Evolutionary conservation across 2,888 invertebrate genomes (phyloP).

Genomic region (Poecilobothrus nobilitatus): DNA sequence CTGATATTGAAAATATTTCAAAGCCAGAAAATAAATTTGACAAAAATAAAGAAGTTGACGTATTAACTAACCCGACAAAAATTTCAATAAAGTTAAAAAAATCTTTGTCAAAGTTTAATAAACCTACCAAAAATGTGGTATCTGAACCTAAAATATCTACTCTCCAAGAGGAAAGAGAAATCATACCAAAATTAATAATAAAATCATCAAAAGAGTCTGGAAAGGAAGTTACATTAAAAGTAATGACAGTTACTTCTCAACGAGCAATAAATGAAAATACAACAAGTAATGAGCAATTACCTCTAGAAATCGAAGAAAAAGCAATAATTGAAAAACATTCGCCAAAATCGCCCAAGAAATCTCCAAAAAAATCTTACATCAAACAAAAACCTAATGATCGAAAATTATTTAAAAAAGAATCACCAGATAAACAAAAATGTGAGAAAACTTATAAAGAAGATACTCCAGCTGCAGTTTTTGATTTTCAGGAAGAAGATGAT

Average conservation of each 20-base stretch:
- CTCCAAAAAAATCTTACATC: background rate
- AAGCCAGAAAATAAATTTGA: background rate
- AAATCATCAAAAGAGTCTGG: background rate
- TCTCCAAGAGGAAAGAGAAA: background rate
- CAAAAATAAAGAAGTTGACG: background rate
- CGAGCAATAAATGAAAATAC: background rate
- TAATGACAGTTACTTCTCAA: background rate
- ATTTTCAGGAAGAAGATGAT: slow-evolving; percentile 69
- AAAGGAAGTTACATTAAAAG: background rate
- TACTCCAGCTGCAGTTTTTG: slow-evolving; percentile 55
- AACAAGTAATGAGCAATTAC: background rate
- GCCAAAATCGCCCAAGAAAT: background rate
- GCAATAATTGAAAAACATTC: background rate
- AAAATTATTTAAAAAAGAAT: background rate
- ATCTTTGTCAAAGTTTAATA: background rate
- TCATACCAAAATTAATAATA: slow-evolving; percentile 7
- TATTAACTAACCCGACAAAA: background rate
- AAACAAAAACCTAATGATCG: background rate
- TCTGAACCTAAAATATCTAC: background rate
- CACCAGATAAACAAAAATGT: background rate
- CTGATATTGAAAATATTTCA: background rate
- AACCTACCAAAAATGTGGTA: background rate
- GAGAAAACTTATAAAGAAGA: background rate
- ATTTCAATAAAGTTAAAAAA: background rate
- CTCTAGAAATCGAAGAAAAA: background rate